These are phyloP conservation scores for Alectura lathami DNA, from an alignment of 2,113 vertebrate species.

Conservation along the genomic window DNA sequence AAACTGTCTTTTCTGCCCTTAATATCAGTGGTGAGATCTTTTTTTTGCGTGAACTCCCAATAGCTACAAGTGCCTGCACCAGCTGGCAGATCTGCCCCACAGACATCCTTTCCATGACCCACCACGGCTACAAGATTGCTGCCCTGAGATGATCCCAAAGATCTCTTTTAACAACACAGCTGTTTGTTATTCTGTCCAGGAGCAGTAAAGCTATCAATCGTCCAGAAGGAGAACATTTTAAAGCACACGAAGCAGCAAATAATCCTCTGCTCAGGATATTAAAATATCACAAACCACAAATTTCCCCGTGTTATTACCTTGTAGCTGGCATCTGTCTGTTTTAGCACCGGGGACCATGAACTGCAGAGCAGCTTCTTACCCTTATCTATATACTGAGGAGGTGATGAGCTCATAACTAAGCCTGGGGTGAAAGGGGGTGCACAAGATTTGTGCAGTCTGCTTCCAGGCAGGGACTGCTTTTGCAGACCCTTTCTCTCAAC, in stretches of 20 bases:
- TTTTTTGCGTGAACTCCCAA: not conserved
- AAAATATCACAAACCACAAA: conserved; percentile 31
- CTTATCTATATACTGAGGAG: not conserved
- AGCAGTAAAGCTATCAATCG: conserved; percentile 31
- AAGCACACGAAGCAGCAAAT: conserved; percentile 37
- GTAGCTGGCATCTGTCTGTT: not conserved
- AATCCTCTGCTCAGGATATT: conserved; percentile 39
- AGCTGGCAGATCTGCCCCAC: not conserved
- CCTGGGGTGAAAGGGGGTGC: not conserved
- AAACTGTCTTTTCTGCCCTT: not conserved
- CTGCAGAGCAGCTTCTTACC: not conserved
- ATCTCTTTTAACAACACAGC: not conserved
- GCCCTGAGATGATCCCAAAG: not conserved
- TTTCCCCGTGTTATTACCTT: not conserved
- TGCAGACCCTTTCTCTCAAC: not conserved
- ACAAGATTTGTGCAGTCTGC: not conserved
- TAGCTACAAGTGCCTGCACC: not conserved
- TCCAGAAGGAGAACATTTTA: conserved; percentile 25
- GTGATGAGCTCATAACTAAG: not conserved
- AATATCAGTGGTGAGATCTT: not conserved
- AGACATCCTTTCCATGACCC: not conserved
- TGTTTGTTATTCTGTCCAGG: conserved; percentile 44
- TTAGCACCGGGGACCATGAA: not conserved
- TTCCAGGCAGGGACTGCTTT: not conserved
- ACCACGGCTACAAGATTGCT: not conserved